A percentile compares a stretch with the other conserved stretches of the same genome.
These are phyloP conservation scores for Lypha dubia DNA, from an alignment of 2,888 invertebrate species.

Conservation along the genomic window DNA sequence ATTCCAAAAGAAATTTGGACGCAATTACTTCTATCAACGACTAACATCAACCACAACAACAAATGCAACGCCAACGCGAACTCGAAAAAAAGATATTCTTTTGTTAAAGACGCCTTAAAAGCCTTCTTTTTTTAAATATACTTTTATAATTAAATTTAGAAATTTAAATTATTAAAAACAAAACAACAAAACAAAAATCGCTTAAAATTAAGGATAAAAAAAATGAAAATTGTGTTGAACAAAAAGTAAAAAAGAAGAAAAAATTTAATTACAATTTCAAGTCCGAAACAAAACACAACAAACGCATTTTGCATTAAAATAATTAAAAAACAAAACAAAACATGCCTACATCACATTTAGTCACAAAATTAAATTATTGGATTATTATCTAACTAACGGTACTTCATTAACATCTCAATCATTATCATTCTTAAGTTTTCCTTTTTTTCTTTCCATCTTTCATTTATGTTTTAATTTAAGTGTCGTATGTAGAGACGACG, in stretches of 20 bases:
- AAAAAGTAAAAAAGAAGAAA: too few species aligned
- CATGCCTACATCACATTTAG: constrained; percentile 29
- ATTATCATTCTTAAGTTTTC: constrained; percentile 37
- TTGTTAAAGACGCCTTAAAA: constrained; percentile 76
- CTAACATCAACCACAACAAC: constrained; percentile 76
- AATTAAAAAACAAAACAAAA: not conserved
- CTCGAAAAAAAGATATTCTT: constrained; percentile 81
- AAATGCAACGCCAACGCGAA: constrained; percentile 78
- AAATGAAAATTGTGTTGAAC: constrained; percentile 44
- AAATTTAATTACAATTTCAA: constrained; percentile 45
- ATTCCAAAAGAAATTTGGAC: constrained; percentile 81
- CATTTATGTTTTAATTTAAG: constrained; percentile 3
- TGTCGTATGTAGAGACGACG: constrained; percentile 30
- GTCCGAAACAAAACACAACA: constrained; percentile 44
- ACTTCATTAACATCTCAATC: constrained; percentile 45
- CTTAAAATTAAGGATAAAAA: constrained; percentile 61
- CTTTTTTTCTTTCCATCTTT: constrained; percentile 10
- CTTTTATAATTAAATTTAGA: constrained; percentile 37
- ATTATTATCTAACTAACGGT: constrained; percentile 25
- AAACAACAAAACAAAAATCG: too few species aligned
- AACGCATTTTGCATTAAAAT: constrained; percentile 21
- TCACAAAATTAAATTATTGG: constrained; percentile 43
- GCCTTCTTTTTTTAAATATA: constrained; percentile 35
- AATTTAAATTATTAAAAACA: constrained; percentile 38
- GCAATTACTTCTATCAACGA: constrained; percentile 83